Conservation (phyloP, 1,140 invertebrate species). For the Procambarus clarkii region DNA sequence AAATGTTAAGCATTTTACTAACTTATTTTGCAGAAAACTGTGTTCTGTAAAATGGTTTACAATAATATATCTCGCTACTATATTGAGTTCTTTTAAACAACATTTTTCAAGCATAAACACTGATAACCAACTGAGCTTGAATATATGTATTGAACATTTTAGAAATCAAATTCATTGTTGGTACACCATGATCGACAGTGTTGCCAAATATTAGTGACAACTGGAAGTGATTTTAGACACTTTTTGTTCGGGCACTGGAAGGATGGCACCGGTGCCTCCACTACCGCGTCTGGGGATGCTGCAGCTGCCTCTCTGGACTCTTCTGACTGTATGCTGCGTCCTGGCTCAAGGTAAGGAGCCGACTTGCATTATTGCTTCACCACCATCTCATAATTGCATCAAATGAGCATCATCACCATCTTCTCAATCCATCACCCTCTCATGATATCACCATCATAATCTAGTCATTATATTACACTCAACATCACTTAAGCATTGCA, state of each 20-base stretch:
- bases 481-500: no score
- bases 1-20: background rate
- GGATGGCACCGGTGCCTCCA: slow-evolving; percentile 10
- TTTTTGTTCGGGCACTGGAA: background rate
- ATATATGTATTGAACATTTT: background rate
- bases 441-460: no score
- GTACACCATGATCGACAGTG: background rate
- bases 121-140: background rate
- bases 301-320: slow-evolving; percentile 14
- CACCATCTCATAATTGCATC: no score
- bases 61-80: background rate
- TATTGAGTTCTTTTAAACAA: background rate
- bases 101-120: background rate
- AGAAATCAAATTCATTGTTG: background rate
- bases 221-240: background rate
- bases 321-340: slow-evolving; percentile 27
- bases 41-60: background rate
- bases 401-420: no score
- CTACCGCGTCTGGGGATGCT: slow-evolving; percentile 11
- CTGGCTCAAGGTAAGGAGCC: slow-evolving; percentile 18
- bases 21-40: background rate
- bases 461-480: no score
- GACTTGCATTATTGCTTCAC: background rate
- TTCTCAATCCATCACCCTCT: no score
- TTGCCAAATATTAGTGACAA: slow-evolving; percentile 19